Evolutionary conservation across 2,888 invertebrate species (phyloP).

Genomic region (Molorchus minor): DNA sequence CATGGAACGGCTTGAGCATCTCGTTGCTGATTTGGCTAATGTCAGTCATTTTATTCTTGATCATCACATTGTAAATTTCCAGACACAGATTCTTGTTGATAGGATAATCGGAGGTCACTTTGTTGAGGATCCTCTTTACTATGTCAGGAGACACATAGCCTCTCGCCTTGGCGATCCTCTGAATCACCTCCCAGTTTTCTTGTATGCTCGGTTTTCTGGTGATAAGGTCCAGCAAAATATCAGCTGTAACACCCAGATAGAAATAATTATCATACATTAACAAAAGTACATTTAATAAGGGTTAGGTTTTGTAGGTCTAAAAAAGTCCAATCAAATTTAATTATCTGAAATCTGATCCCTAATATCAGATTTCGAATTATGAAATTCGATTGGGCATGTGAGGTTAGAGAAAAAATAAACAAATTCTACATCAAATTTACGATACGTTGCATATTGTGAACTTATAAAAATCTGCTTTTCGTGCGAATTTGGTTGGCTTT

Average conservation of each 20-base stretch:
- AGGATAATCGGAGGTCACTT: slow-evolving; percentile 21
- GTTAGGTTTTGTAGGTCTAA: too few species aligned
- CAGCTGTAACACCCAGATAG: slow-evolving; percentile 32
- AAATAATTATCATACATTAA: not conserved
- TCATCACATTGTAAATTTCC: slow-evolving; percentile 36
- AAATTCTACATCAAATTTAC: too few species aligned
- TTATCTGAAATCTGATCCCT: too few species aligned
- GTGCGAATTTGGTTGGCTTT: too few species aligned
- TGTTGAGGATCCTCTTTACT: slow-evolving; percentile 28
- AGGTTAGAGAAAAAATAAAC: too few species aligned
- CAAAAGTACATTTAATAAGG: too few species aligned
- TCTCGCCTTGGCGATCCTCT: slow-evolving; percentile 27
- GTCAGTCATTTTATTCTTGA: slow-evolving; percentile 32
- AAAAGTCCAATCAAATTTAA: too few species aligned
- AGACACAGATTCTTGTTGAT: slow-evolving; percentile 29
- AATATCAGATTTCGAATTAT: too few species aligned
- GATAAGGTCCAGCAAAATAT: slow-evolving; percentile 32
- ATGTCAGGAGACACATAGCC: slow-evolving; percentile 30
- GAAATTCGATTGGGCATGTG: too few species aligned
- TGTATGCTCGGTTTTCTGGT: slow-evolving; percentile 22
- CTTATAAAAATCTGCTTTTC: too few species aligned
- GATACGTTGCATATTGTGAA: too few species aligned
- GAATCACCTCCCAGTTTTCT: slow-evolving; percentile 38
- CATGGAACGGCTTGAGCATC: slow-evolving; percentile 18
- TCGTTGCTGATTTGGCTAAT: slow-evolving; percentile 17